These are phyloP conservation scores for Drosophila nigromelanica DNA, from an alignment of 1,140 invertebrate species.

Conservation along the genomic window DNA sequence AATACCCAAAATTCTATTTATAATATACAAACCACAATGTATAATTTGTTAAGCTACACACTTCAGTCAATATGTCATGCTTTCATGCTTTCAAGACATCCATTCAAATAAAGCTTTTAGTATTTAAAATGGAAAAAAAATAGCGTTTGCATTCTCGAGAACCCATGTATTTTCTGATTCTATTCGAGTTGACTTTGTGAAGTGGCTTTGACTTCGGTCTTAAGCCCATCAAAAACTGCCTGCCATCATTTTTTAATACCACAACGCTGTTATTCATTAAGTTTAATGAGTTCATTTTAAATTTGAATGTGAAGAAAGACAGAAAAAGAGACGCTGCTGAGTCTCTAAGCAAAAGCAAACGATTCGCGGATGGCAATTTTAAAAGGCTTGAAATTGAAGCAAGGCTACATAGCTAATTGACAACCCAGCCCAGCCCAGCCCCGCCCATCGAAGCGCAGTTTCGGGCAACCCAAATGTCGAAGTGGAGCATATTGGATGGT, in stretches of 20 bases:
- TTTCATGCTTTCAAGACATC: no score
- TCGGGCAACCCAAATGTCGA: not conserved
- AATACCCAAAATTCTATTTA: no score
- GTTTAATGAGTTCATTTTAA: constrained; percentile 74
- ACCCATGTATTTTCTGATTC: constrained; percentile 24
- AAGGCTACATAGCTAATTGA: constrained; percentile 72
- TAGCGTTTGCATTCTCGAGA: constrained; percentile 4
- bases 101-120: not conserved
- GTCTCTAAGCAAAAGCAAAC: constrained; percentile 17
- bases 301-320: constrained; percentile 13
- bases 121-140: not conserved
- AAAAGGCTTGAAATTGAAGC: constrained; percentile 72
- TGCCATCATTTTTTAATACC: constrained; percentile 38
- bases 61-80: no score
- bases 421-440: constrained; percentile 22
- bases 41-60: no score
- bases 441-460: not conserved
- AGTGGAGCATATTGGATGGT: constrained; percentile 5
- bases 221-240: constrained; percentile 66
- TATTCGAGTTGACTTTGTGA: constrained; percentile 30
- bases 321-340: not conserved
- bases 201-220: constrained; percentile 31
- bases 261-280: constrained; percentile 73
- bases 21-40: no score
- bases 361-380: constrained; percentile 68